Evolutionary conservation across 2,113 vertebrate species (phyloP), one percentile per base, ranked within the genome.

Genomic region (Pogonocichla stellata): DNA sequence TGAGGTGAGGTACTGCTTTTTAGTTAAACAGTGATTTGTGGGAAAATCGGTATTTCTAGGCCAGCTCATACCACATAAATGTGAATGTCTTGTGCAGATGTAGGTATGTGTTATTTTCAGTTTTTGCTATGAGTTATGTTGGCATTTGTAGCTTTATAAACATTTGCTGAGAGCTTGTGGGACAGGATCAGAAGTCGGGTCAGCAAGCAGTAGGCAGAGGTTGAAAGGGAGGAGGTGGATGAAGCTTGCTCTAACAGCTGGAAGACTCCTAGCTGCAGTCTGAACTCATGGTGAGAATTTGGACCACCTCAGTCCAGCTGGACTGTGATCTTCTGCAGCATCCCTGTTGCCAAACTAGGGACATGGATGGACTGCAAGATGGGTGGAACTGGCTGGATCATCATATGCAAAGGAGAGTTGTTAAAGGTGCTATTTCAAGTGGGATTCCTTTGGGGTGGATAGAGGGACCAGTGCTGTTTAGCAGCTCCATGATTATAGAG

Each of bases 231-330:
- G 23, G n/a, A 53, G 60, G 20, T 45, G 8, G 34, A 45, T 70
- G 51, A 79, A 85, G 8, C 20, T 73, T 81, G 9, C 8, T 91
- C 3, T n/a, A 6, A 14, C 14, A 42, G 8, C 12, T 12, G 26
- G 47, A 53, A 43, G 67, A 34, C n/a, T 91, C 14, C 22, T 36
- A 13, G 38, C 24, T 87, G 47, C 23, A 50, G 25, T 70, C 38
- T 58, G 58, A 51, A 25, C 38, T 62, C 28, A 18, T 19, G 5
- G 11, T 81, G 51, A 43, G 26, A 6, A 42, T 85, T 84, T 79
- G 57, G 13, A 67, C 6, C 29, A 45, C 15, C 6, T 73, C 3
- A 1, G 0, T 54, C 10, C 51, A 58, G 25, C 31, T 77, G 42
- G 25, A 10, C 15, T 81, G 8, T 22, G 15, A 66, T 69, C 24